These are phyloP conservation scores for Xenus cinereus DNA, from an alignment of 2,113 vertebrate species.

Conservation along the genomic window DNA sequence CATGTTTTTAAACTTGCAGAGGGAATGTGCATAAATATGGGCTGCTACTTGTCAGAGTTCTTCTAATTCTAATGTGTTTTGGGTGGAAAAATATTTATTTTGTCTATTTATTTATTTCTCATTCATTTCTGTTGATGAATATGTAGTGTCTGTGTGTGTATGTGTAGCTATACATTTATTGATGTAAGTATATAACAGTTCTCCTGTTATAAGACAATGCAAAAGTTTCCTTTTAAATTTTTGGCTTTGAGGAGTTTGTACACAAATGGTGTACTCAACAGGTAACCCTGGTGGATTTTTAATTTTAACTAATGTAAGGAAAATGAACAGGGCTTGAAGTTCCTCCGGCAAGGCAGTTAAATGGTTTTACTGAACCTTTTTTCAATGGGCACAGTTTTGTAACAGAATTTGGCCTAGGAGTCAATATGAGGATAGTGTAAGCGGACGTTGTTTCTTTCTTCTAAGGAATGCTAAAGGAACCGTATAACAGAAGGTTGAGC, in stretches of 20 bases:
- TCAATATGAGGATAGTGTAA: not conserved
- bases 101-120: not conserved
- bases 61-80: not conserved
- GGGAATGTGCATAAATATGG: not conserved
- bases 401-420: not conserved
- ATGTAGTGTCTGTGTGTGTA: not conserved
- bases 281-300: not conserved
- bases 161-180: not conserved
- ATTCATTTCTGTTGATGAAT: not conserved
- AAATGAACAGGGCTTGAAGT: not conserved
- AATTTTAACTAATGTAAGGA: not conserved
- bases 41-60: not conserved
- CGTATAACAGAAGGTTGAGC: not conserved
- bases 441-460: not conserved
- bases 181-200: not conserved
- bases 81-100: not conserved
- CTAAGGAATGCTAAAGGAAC: not conserved
- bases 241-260: not conserved
- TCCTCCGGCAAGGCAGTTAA: not conserved
- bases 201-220: not conserved
- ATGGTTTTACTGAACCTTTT: not conserved
- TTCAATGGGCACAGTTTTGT: not conserved
- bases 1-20: not conserved
- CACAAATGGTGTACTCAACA: not conserved
- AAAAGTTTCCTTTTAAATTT: not conserved